Evolutionary conservation across 2,797 vertebrate species (phyloP), one percentile per base, ranked within the genome.

Genomic region (Caiman crocodilus): DNA sequence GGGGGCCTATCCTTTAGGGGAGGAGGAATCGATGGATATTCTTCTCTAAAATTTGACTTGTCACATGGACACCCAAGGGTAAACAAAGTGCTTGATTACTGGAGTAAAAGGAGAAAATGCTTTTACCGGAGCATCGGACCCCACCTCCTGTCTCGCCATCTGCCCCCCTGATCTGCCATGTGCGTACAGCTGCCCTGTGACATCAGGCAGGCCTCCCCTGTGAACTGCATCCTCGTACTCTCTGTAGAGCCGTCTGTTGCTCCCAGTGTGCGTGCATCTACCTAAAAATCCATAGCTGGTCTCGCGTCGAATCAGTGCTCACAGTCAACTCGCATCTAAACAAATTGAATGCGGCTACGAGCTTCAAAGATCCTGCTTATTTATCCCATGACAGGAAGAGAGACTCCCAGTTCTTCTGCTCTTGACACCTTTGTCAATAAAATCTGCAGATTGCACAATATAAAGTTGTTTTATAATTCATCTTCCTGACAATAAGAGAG

Each of bases 351-450:
- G 96, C 96, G 97, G 65, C 91, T 92, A 92, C 93, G 88, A 96
- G 90, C 96, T 90, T 71, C n/a, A 94, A 95, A 97, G 96, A 97
- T 96, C 85, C 92, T 97, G 81, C 94, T 97, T 97, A 97, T 97
- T 98, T 97, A 97, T 97, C 96, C 97, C 89, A 90, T 96, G 94
- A 97, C 96, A 97, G 97, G 97, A 94, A 93, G 95, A 97, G 94
- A 97, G 95, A 96, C 96, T 97, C 96, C 95, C 90, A 76, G 95
- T 97, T 97, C 96, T 98, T 94, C 84, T 85, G 84, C 92, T 95
- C 78, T 93, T 97, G 97, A 98, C 97, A 97, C 94, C 92, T 97
- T 97, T 97, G 97, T 98, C 98, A 98, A 97, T 98, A 98, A 97
- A 97, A 97, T 97, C 95, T 95, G 90, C 92, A 96, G 91, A 94